Evolutionary conservation across 2,797 vertebrate species (phyloP).

Genomic region (Cyclopterus lumpus): DNA sequence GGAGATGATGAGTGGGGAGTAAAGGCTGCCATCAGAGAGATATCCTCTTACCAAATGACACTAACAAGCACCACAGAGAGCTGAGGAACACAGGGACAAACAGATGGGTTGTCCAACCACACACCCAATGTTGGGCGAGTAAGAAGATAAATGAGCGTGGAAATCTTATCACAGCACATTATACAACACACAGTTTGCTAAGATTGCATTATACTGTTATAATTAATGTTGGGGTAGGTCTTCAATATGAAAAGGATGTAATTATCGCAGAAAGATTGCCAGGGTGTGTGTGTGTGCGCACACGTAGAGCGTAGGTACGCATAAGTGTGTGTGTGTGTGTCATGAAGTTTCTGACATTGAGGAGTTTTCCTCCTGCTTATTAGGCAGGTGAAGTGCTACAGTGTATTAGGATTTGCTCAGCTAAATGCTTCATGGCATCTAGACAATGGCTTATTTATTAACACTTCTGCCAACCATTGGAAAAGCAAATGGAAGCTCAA

Average conservation of each 20-base stretch:
- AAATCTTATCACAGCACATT: slow-evolving; percentile 67
- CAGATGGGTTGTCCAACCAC: slow-evolving; percentile 48
- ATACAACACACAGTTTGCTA: slow-evolving; percentile 50
- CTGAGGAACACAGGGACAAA: slow-evolving; percentile 57
- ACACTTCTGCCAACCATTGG: slow-evolving; percentile 73
- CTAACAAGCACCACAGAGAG: slow-evolving; percentile 61
- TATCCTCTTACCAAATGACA: slow-evolving; percentile 56
- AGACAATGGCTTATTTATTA: slow-evolving; percentile 83
- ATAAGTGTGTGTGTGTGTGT: not conserved
- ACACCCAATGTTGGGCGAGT: slow-evolving; percentile 16
- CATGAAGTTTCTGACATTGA: slow-evolving; percentile 62
- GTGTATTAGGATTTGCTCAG: slow-evolving; percentile 74
- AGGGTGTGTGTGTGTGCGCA: not conserved
- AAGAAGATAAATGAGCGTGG: slow-evolving; percentile 61
- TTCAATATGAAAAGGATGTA: slow-evolving; percentile 65
- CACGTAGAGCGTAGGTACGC: not conserved
- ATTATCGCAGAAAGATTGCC: slow-evolving; percentile 61
- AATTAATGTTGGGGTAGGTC: slow-evolving; percentile 67
- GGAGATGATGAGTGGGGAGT: slow-evolving; percentile 29
- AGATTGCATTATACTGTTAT: slow-evolving; percentile 70
- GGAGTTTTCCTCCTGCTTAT: slow-evolving; percentile 67
- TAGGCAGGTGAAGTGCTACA: slow-evolving; percentile 76
- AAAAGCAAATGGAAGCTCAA: slow-evolving; percentile 79
- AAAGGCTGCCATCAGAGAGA: slow-evolving; percentile 51
- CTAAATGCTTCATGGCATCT: slow-evolving; percentile 77